These are phyloP conservation scores for Campylomormyrus tamandua DNA, from an alignment of 2,113 vertebrate species.

Conservation along the genomic window DNA sequence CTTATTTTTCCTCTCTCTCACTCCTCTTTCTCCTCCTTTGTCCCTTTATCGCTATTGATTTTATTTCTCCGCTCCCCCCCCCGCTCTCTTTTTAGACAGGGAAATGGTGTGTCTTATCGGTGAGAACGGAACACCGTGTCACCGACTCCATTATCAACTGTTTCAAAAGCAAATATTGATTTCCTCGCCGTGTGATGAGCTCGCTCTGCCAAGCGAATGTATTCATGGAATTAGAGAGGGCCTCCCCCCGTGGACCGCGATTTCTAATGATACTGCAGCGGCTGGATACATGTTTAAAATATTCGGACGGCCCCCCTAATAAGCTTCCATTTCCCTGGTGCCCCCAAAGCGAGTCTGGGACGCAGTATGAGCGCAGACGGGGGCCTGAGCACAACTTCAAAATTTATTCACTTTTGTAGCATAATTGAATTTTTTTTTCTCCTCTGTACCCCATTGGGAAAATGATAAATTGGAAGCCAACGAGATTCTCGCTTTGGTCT, in stretches of 20 bases:
- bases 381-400: constrained; percentile 32
- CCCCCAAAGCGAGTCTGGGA: constrained; percentile 48
- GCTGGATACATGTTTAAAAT: constrained; percentile 39
- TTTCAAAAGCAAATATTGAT: constrained; percentile 29
- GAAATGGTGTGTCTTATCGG: constrained; percentile 13
- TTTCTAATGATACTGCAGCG: constrained; percentile 20
- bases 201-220: not conserved
- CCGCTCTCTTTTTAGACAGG: not conserved
- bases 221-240: constrained; percentile 11
- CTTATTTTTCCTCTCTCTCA: not conserved
- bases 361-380: constrained; percentile 30
- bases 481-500: constrained; percentile 19
- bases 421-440: constrained; percentile 66
- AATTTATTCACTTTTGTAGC: constrained; percentile 66
- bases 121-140: constrained; percentile 9
- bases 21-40: not conserved
- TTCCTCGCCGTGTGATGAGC: not conserved
- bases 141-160: constrained; percentile 16
- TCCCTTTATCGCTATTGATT: not conserved
- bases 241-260: not conserved
- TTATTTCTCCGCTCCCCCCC: not conserved
- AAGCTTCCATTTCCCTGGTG: constrained; percentile 27
- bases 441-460: constrained; percentile 45
- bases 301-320: constrained; percentile 42
- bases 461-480: constrained; percentile 21